Conservation (phyloP, 2,113 vertebrate genomes). For the Spizaetus ornatus region DNA sequence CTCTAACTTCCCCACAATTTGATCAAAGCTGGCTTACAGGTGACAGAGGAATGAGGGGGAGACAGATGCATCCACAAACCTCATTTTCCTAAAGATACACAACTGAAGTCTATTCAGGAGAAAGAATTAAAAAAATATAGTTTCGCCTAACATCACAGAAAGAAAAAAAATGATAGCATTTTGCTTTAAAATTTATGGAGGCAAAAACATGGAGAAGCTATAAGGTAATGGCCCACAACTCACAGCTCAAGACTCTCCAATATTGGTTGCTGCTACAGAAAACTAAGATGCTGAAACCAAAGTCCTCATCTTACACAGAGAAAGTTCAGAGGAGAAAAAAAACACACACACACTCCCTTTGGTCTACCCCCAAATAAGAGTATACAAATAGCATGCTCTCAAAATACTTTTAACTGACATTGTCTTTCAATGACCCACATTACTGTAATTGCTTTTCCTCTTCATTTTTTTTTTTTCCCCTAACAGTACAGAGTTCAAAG, state of each 20-base stretch:
- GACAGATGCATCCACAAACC: not conserved
- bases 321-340: not conserved
- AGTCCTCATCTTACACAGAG: not conserved
- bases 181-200: not conserved
- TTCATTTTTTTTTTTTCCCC: not conserved
- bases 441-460: not conserved
- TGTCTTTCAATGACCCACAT: not conserved
- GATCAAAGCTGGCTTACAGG: not conserved
- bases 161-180: not conserved
- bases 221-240: not conserved
- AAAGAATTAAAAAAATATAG: not conserved
- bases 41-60: not conserved
- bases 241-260: not conserved
- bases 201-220: not conserved
- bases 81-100: not conserved
- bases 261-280: not conserved
- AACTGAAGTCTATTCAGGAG: not conserved
- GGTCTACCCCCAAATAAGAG: not conserved
- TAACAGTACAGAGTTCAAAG: not conserved
- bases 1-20: not conserved
- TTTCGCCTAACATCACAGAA: not conserved
- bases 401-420: not conserved
- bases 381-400: not conserved
- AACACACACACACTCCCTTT: not conserved
- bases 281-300: not conserved